These are phyloP conservation scores for Oryzias celebensis DNA, from an alignment of 2,113 vertebrate genomes.

Conservation along the genomic window DNA sequence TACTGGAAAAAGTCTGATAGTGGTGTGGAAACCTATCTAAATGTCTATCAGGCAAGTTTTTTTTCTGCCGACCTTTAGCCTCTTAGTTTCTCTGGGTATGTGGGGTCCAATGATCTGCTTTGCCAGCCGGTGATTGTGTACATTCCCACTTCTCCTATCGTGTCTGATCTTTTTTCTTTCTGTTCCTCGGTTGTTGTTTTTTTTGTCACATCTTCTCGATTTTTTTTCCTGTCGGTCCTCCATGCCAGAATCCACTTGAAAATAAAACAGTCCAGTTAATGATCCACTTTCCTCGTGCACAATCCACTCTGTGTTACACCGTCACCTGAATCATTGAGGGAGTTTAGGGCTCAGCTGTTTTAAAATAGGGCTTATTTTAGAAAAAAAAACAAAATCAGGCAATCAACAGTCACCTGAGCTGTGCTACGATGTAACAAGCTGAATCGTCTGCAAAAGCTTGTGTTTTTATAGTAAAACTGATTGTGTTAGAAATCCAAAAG, in stretches of 20 bases:
- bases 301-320: slow-evolving; percentile 8
- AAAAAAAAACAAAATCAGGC: slow-evolving; percentile 8
- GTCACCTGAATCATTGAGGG: slow-evolving; percentile 13
- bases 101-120: neutral
- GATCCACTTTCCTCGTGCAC: slow-evolving; percentile 38
- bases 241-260: slow-evolving; percentile 15
- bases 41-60: neutral
- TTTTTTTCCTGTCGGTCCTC: neutral
- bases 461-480: neutral
- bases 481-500: neutral
- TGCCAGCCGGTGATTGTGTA: slow-evolving; percentile 33
- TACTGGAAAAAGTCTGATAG: too few species aligned
- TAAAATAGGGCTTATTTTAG: slow-evolving; percentile 1
- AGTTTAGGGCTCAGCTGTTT: slow-evolving; percentile 26
- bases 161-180: neutral
- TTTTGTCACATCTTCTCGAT: neutral
- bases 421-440: slow-evolving; percentile 1
- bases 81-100: slow-evolving; percentile 19
- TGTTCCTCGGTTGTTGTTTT: neutral
- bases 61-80: slow-evolving; percentile 47
- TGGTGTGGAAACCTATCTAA: too few species aligned
- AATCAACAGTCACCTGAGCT: neutral
- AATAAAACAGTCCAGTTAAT: slow-evolving; percentile 49
- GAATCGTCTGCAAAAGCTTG: neutral
- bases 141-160: slow-evolving; percentile 17